phyloP scores from a whole-genome alignment of 2,113 vertebrate genomes.

The Corydoras maculifer region DNA sequence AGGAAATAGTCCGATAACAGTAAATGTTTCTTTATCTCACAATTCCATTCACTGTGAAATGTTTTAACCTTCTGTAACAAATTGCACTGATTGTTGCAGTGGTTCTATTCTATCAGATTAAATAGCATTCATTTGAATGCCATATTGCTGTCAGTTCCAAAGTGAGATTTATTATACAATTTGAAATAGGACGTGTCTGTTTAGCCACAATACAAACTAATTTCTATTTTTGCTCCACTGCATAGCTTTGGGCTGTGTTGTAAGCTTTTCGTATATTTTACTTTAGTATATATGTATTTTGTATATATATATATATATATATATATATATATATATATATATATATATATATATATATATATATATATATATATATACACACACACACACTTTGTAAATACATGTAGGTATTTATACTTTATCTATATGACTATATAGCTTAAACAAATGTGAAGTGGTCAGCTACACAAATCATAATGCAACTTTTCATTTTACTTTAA shows the following conservation, averaged over 20 bases:
- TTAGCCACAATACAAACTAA: constrained; percentile 9
- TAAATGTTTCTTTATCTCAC: neutral
- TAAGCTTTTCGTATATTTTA: neutral
- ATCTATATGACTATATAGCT: too few species aligned
- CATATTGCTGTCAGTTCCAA: constrained; percentile 18
- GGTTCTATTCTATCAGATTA: constrained; percentile 21
- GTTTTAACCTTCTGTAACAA: constrained; percentile 4
- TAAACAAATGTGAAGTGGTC: too few species aligned
- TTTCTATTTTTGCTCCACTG: constrained; percentile 29
- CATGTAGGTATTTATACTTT: too few species aligned
- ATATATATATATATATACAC: too few species aligned
- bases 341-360: too few species aligned
- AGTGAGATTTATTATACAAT: constrained; percentile 28
- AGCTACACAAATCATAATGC: too few species aligned
- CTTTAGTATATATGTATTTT: too few species aligned
- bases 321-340: too few species aligned
- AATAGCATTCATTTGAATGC: constrained; percentile 20
- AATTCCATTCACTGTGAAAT: too few species aligned
- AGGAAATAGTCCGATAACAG: neutral
- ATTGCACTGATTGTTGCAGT: constrained; percentile 6
- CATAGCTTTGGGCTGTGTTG: neutral
- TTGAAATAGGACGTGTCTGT: neutral
- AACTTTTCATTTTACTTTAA: too few species aligned
- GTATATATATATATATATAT: too few species aligned
- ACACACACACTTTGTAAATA: too few species aligned